Conservation (phyloP, 2,797 vertebrate genomes). For the Glyptemys insculpta region DNA sequence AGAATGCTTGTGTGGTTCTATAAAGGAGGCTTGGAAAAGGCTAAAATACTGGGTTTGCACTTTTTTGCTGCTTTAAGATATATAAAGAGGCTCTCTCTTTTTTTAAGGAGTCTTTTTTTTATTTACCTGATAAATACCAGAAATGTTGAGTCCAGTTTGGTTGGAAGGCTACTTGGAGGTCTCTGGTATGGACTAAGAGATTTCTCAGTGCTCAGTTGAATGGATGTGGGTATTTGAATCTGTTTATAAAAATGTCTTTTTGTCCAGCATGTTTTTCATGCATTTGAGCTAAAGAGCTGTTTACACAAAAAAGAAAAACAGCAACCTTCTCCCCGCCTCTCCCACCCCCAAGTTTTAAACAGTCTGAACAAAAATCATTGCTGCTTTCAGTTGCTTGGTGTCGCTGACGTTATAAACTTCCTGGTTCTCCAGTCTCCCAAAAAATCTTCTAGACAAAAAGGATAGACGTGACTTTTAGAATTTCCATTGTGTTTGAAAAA, state of each 20-base stretch:
- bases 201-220: no score
- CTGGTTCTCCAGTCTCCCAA: background rate
- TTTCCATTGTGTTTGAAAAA: background rate
- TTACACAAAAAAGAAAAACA: background rate
- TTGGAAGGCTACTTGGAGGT: no score
- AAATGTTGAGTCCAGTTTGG: background rate
- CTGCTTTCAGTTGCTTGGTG: background rate
- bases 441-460: background rate
- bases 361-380: background rate
- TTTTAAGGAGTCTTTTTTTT: background rate
- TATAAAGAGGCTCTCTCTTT: background rate
- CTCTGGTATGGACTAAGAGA: no score
- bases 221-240: no score
- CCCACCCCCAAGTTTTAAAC: background rate
- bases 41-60: background rate
- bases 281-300: background rate
- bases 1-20: conserved; percentile 27
- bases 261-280: background rate
- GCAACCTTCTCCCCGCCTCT: no score
- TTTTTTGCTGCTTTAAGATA: background rate
- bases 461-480: background rate
- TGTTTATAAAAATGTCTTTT: no score
- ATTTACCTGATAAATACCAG: background rate
- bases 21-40: background rate
- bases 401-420: background rate